phyloP scores from a whole-genome alignment of 2,797 vertebrate species.

The Lepus townsendii region DNA sequence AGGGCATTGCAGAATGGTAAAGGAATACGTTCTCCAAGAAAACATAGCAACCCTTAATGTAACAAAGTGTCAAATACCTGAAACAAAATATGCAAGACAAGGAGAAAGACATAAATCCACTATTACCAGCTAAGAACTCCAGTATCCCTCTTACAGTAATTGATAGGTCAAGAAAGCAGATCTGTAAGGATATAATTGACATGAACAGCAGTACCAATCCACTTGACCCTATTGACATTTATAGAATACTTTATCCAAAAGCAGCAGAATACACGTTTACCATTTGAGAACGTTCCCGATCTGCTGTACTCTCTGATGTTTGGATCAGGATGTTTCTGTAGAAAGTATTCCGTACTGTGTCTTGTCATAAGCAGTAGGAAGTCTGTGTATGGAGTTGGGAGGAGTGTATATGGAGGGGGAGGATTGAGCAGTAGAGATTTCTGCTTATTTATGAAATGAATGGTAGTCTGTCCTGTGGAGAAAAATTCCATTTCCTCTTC shows the following conservation, averaged over 20 bases:
- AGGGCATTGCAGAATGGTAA: not conserved
- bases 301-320: not conserved
- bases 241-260: not conserved
- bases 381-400: conserved; percentile 20
- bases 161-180: not conserved
- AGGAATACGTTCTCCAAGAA: not conserved
- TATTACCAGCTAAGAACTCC: not conserved
- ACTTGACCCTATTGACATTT: not conserved
- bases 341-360: not conserved
- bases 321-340: not conserved
- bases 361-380: not conserved
- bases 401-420: not conserved
- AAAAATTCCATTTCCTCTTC: conserved; percentile 26
- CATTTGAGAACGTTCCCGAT: not conserved
- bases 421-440: not conserved
- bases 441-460: conserved; percentile 10
- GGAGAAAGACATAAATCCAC: not conserved
- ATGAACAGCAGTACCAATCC: not conserved
- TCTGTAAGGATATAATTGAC: not conserved
- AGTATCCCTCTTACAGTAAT: not conserved
- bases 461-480: not conserved
- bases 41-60: not conserved
- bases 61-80: not conserved
- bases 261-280: not conserved
- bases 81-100: not conserved